A percentile compares a stretch with the other conserved stretches of the same genome.
Evolutionary conservation across 2,888 invertebrate genomes (phyloP).

Genomic region (Chalcis sispes): DNA sequence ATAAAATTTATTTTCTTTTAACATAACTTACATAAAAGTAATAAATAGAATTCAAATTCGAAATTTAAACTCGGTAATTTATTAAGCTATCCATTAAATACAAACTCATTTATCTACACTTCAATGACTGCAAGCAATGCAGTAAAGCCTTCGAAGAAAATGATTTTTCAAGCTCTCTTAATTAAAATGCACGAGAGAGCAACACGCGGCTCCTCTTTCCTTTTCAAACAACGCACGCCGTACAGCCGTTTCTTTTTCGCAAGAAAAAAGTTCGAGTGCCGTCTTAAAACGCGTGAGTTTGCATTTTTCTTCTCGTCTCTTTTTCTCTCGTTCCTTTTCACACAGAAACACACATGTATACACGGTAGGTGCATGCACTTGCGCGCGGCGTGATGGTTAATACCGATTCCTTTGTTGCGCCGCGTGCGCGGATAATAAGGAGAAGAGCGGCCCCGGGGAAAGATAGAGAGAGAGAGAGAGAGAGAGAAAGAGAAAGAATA

Average conservation of each 20-base stretch:
- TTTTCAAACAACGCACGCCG: neutral
- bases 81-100: no score
- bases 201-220: conserved; percentile 1
- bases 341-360: neutral
- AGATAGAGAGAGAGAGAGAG: conserved; percentile 5
- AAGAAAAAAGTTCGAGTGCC: conserved; percentile 21
- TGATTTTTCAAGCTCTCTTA: conserved; percentile 28
- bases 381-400: conserved; percentile 57
- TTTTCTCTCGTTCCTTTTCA: conserved; percentile 27
- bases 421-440: conserved; percentile 50
- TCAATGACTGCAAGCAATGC: no score
- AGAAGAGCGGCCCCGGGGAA: conserved; percentile 11
- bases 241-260: neutral
- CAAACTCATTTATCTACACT: no score
- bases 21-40: no score
- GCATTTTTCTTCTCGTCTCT: conserved; percentile 53
- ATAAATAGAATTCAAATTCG: no score
- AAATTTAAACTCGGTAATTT: no score
- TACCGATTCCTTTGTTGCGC: conserved; percentile 66
- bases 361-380: neutral
- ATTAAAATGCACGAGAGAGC: conserved; percentile 42
- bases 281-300: conserved; percentile 56
- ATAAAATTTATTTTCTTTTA: no score
- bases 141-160: no score
- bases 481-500: neutral